Base-by-base conservation (phyloP, 2,113 vertebrate species). In the Megaptera novaeangliae region DNA sequence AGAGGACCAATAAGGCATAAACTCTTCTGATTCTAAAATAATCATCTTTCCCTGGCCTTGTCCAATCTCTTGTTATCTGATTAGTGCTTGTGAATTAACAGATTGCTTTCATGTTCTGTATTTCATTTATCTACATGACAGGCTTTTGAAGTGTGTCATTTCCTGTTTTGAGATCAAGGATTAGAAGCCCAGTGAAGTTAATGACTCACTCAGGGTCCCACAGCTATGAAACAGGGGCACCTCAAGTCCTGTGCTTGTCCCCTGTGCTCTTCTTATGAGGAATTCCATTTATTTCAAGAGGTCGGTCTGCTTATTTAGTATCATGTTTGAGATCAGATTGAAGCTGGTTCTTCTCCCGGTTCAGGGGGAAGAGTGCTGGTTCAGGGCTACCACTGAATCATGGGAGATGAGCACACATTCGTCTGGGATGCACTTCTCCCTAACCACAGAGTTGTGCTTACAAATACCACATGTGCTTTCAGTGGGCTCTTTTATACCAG, bases 11-110 rank as follows among this genome's bases (percentile, higher is more conserved):
- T 81, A 93, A 96, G 34, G 34, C 64, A 34, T 66, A 68, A 93
- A 66, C 6, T 88, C 46, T 92, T 86, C 92, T 89, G 59, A 75
- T 96, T 88, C 82, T 55, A 55, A 91, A 92, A 27, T 69, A 91
- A 77, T 95, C 21, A 39, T 87, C 91, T 63, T 88, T 90, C n/a
- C 36, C 31, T 88, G 77, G 61, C 46, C 23, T 29, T 63, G 23
- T 90, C 10, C 29, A 85, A n/a, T 44, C 34, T 92, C 52, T 95
- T n/a, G 44, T 92, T 86, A 75, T 90, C 68, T 90, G 83, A 94
- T 92, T 90, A 83, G 78, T 90, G 69, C 46, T 90, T 94, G 5
- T 84, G 68, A 86, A 90, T 92, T 88, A 69, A 46, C 25, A 92
- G 68, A 83, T 31, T 83, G 57, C 15, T 80, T 90, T 95, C 20